These are phyloP conservation scores for Myzus persicae DNA, from an alignment of 1,140 invertebrate genomes.

Conservation along the genomic window DNA sequence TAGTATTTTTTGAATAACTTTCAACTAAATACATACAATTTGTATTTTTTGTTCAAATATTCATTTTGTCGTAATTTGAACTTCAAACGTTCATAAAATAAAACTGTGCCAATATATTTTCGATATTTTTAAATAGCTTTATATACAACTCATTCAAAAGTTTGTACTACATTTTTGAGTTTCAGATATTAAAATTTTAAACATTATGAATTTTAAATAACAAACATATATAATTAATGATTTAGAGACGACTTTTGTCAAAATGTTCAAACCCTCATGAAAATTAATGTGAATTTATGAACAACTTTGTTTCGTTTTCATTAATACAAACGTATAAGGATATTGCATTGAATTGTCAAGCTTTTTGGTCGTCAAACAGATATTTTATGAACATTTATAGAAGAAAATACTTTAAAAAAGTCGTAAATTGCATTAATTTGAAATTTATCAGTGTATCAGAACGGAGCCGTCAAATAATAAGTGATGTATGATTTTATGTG, in stretches of 20 bases:
- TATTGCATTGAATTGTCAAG: not conserved
- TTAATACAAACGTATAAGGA: not conserved
- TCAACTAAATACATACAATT: not conserved
- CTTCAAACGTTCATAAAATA: not conserved
- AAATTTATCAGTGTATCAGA: not conserved
- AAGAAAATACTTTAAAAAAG: not conserved
- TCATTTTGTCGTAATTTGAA: not conserved
- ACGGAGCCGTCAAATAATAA: not conserved
- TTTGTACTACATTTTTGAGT: no score
- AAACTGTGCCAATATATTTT: no score
- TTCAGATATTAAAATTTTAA: no score
- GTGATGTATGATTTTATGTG: not conserved
- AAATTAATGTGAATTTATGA: not conserved
- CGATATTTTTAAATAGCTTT: no score
- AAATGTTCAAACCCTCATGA: not conserved
- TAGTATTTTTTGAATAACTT: not conserved
- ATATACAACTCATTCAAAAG: no score
- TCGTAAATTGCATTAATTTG: not conserved
- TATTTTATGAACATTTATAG: not conserved
- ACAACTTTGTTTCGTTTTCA: not conserved
- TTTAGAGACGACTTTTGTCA: no score
- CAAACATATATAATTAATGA: no score
- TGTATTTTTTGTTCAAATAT: not conserved
- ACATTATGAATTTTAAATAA: no score
- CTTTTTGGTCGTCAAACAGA: not conserved